Percentiles rank a stretch among this genome's conserved stretches.
Evolutionary conservation across 37 sponge, comb jelly and placozoan species (phyloP).

Genomic region (Diacarnus erythraeanus): DNA sequence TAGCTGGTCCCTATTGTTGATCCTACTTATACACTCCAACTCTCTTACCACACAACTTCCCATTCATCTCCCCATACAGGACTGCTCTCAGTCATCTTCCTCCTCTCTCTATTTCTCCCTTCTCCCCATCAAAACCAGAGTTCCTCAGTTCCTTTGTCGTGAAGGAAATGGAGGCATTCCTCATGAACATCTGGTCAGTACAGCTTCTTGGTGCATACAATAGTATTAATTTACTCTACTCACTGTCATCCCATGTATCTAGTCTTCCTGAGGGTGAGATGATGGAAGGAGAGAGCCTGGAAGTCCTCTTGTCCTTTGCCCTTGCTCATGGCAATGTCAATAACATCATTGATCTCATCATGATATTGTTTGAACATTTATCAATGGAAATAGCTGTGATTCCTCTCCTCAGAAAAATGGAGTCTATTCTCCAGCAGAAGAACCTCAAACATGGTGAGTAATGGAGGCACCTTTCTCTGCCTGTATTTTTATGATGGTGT

Average conservation of each 20-base stretch:
- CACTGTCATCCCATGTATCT: background rate
- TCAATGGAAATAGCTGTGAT: slow-evolving; percentile 22
- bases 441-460: slow-evolving; percentile 37
- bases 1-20: background rate
- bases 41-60: background rate
- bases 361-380: slow-evolving; percentile 44
- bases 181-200: slow-evolving; percentile 50
- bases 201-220: background rate
- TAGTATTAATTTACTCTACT: background rate
- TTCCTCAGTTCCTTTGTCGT: slow-evolving; percentile 67
- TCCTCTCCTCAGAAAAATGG: slow-evolving; percentile 43
- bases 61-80: slow-evolving; percentile 13
- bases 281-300: slow-evolving; percentile 35
- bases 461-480: background rate
- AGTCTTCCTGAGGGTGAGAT: background rate
- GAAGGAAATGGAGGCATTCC: slow-evolving; percentile 64
- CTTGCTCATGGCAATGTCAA: slow-evolving; percentile 72
- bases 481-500: slow-evolving; percentile 9
- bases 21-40: background rate
- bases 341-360: slow-evolving; percentile 55
- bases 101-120: slow-evolving; percentile 75
- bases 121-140: slow-evolving; percentile 54
- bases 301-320: slow-evolving; percentile 50
- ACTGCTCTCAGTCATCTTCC: slow-evolving; percentile 33
- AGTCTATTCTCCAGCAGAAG: slow-evolving; percentile 30